These are phyloP conservation scores for Bufotes viridis DNA, from an alignment of 2,797 vertebrate genomes.

Conservation along the genomic window DNA sequence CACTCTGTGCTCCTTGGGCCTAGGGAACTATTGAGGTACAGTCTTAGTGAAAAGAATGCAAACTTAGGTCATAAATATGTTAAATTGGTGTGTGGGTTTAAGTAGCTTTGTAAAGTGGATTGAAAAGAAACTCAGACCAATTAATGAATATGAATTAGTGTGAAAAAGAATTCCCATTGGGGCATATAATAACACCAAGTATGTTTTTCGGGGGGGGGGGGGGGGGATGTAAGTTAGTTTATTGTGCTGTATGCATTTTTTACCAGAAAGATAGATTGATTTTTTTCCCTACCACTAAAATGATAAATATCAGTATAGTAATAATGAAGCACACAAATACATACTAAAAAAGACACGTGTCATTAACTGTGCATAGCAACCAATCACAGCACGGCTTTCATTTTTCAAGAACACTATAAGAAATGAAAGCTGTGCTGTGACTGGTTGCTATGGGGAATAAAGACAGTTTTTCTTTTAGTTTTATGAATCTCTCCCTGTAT, in stretches of 20 bases:
- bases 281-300: neutral
- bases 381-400: too few species aligned
- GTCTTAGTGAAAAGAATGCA: conserved; percentile 86
- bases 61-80: conserved; percentile 96
- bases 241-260: neutral
- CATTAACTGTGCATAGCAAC: too few species aligned
- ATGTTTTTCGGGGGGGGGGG: neutral
- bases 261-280: neutral
- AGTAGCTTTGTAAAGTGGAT: conserved; percentile 89
- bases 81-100: conserved; percentile 87
- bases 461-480: too few species aligned
- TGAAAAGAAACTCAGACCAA: conserved; percentile 84
- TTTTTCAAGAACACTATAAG: too few species aligned
- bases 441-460: too few species aligned
- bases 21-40: conserved; percentile 87
- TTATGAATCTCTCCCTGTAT: too few species aligned
- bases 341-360: neutral
- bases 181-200: conserved; percentile 7
- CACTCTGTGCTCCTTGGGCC: conserved; percentile 82
- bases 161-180: conserved; percentile 65
- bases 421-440: too few species aligned
- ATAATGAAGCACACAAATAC: neutral
- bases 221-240: neutral
- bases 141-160: conserved; percentile 84
- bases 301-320: neutral